Percentiles rank a stretch among this genome's conserved stretches.
phyloP scores from a whole-genome alignment of 1,140 invertebrate genomes.

The Pseudomyrmex sp. region DNA sequence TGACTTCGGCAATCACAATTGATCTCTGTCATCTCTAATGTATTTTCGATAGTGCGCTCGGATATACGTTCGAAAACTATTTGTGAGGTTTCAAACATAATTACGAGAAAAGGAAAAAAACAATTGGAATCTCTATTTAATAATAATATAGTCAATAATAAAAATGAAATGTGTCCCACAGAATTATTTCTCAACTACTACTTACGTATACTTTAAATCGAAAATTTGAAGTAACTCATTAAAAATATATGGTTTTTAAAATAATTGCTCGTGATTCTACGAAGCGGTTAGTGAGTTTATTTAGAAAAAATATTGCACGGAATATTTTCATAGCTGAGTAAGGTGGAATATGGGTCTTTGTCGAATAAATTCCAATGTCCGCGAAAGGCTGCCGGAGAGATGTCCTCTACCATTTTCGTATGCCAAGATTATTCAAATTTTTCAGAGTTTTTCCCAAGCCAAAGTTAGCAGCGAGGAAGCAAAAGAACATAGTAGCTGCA shows the following conservation, averaged over 20 bases:
- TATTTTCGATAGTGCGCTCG: not conserved
- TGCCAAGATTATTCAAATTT: slow-evolving; percentile 72
- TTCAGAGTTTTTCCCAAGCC: slow-evolving; percentile 13
- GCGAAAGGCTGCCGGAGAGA: slow-evolving; percentile 6
- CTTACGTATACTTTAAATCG: too few species aligned
- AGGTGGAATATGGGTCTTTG: not conserved
- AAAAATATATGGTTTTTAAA: too few species aligned
- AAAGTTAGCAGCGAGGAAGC: slow-evolving; percentile 25
- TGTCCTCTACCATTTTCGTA: slow-evolving; percentile 48
- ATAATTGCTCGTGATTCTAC: too few species aligned
- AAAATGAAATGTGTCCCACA: too few species aligned
- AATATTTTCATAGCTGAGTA: slow-evolving; percentile 39
- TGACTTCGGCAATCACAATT: slow-evolving; percentile 40
- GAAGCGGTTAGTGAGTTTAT: not conserved
- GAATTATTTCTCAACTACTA: too few species aligned
- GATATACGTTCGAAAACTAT: not conserved
- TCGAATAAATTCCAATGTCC: slow-evolving; percentile 67
- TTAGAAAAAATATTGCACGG: slow-evolving; percentile 27
- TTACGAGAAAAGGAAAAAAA: too few species aligned
- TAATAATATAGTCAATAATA: too few species aligned
- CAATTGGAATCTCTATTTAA: too few species aligned
- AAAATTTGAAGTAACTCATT: too few species aligned
- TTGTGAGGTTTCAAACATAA: too few species aligned
- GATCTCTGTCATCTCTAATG: slow-evolving; percentile 1
- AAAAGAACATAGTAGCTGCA: slow-evolving; percentile 27